phyloP scores from a whole-genome alignment of 1,140 invertebrate genomes.

The Trypoxylus dichotomus region DNA sequence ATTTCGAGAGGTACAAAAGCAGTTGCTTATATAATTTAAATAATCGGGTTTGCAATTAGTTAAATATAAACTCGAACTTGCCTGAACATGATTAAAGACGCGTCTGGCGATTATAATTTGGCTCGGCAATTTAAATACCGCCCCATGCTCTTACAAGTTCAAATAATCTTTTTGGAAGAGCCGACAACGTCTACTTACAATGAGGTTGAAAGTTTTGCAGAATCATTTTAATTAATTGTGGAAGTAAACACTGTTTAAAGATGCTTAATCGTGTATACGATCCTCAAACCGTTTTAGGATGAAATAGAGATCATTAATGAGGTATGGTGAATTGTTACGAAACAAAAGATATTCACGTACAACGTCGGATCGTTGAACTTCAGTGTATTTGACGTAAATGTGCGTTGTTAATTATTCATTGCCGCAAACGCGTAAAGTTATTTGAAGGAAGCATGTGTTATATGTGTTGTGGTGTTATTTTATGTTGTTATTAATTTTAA shows the following conservation, averaged over 20 bases:
- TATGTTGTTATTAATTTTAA: too few species aligned
- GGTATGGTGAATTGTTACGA: neutral
- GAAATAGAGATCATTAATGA: neutral
- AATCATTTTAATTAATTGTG: constrained; percentile 12
- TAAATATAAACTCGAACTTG: neutral
- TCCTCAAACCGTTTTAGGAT: neutral
- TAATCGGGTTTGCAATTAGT: neutral
- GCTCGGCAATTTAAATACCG: too few species aligned
- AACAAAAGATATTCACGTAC: neutral
- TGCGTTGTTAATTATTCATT: too few species aligned
- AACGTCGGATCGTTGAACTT: neutral
- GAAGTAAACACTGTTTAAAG: neutral
- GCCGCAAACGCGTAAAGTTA: too few species aligned
- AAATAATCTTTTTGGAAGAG: neutral
- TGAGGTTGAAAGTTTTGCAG: neutral
- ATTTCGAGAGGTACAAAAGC: neutral
- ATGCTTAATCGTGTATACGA: neutral
- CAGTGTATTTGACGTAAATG: neutral
- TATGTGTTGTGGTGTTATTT: too few species aligned
- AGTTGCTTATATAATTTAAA: neutral
- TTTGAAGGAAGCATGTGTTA: too few species aligned
- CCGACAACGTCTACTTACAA: neutral
- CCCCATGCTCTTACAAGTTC: neutral
- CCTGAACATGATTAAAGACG: neutral
- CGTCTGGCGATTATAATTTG: neutral